Evolutionary conservation across 2,113 vertebrate genomes (phyloP), one percentile per base, ranked within the genome.

Genomic region (Oreochromis spilurus): DNA sequence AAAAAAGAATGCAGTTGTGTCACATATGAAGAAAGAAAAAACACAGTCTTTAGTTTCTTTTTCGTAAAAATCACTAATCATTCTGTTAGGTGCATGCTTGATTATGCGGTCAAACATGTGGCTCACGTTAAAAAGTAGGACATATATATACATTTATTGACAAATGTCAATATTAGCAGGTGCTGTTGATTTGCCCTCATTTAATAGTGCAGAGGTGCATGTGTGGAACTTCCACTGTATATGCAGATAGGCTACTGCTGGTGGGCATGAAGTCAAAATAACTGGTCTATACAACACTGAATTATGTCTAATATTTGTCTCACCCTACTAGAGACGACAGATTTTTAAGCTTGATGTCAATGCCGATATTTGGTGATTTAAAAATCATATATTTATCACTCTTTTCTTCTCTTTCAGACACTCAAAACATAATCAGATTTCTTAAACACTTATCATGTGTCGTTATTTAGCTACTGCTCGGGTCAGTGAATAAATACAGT

Each of bases 321-420:
- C 43, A 17, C 24, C 67, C 40, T 29, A 11, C 21, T 48, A 75
- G 5, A 75, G 24, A 2, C 0, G 5, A 19, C 40, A 29, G 40
- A 19, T 19, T 48, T 48, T 48, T 75, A 48, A 75, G 21, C 9
- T 40, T 26, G 40, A 29, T 75, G 3, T 26, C 2, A 2, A 45
- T 72, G 40, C 13, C 5, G 2, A 72, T 26, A 48, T 48, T 0
- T 75, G 40, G 9, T 0, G 4, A 29, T 48, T 75, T 48, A 17
- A 29, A 75, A 75, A 0, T 48, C 14, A 6, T 10, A 48, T 48
- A 48, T 48, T 29, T 10, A 36, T 65, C 60, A 17, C 4, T 65
- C 31, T 72, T 26, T 45, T 45, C 16, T 75, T 29, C 21, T 26
- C 9, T 72, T 45, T 72, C 67, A 75, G 24, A 48, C 45, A 19